Percentiles rank a stretch among this genome's conserved stretches.
Conservation (phyloP, 2,797 vertebrate genomes). For the Cuniculus paca region DNA sequence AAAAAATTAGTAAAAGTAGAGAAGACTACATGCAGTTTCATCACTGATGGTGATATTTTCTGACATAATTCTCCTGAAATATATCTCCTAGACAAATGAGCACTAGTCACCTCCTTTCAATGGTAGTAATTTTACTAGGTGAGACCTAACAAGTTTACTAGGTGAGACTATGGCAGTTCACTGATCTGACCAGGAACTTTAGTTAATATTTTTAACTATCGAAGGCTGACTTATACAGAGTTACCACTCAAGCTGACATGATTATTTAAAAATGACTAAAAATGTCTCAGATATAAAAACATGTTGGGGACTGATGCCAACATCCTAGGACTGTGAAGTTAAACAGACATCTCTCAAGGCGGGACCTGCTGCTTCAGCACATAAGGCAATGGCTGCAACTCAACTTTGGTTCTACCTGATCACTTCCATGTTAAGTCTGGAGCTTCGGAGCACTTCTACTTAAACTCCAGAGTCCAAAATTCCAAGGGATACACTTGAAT, state of each 20-base stretch:
- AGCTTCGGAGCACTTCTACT: not conserved
- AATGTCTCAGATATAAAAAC: slow-evolving; percentile 14
- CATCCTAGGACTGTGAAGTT: not conserved
- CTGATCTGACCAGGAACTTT: not conserved
- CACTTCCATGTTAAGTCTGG: not conserved
- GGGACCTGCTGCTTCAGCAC: too few species aligned
- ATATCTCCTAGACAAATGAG: not conserved
- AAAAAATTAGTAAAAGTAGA: slow-evolving; percentile 6
- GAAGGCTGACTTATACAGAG: not conserved
- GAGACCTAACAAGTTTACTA: not conserved
- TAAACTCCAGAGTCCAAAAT: not conserved
- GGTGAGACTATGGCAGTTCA: not conserved
- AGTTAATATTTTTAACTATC: not conserved
- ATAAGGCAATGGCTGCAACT: accelerated
- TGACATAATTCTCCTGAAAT: slow-evolving; percentile 53
- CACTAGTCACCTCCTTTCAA: not conserved
- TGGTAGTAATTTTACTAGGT: not conserved
- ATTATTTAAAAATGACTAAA: not conserved
- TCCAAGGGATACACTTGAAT: not conserved
- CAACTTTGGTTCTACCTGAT: not conserved
- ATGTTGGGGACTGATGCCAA: not conserved
- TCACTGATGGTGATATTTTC: not conserved
- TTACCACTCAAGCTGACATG: not conserved
- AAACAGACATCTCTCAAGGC: not conserved
- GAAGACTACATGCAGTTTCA: not conserved